Percentiles rank a stretch among this genome's conserved stretches.
Evolutionary conservation across 2,113 vertebrate species (phyloP).

Genomic region (Tetrax tetrax): DNA sequence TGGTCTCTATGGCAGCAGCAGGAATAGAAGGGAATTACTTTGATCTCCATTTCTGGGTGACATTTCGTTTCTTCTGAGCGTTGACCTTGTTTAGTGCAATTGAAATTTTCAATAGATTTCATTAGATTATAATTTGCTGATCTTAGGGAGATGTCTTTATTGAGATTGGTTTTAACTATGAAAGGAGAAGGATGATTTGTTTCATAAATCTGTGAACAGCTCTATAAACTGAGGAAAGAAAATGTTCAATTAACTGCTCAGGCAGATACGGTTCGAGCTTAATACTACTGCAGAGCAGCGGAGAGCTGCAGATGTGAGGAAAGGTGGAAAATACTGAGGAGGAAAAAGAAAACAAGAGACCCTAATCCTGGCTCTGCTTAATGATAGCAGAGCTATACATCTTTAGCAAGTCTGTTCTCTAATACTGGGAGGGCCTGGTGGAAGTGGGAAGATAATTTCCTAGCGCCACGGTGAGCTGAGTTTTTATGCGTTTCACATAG

Average conservation of each 20-base stretch:
- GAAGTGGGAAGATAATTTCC: neutral
- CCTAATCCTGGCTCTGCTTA: neutral
- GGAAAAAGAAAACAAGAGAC: neutral
- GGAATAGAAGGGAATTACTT: slow-evolving; percentile 70
- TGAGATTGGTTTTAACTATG: slow-evolving; percentile 35
- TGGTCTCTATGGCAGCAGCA: slow-evolving; percentile 78
- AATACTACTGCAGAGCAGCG: neutral
- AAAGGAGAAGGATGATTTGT: slow-evolving; percentile 45
- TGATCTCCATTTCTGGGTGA: slow-evolving; percentile 74
- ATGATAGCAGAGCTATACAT: neutral
- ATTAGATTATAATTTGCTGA: slow-evolving; percentile 63
- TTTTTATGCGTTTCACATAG: neutral
- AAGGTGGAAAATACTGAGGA: neutral
- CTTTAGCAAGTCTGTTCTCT: neutral
- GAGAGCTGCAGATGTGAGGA: neutral
- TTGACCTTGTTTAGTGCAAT: slow-evolving; percentile 65
- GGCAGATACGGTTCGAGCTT: neutral
- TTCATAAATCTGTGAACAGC: slow-evolving; percentile 53
- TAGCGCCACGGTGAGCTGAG: neutral
- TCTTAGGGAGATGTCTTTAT: slow-evolving; percentile 55
- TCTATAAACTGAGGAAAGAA: slow-evolving; percentile 47
- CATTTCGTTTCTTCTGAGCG: slow-evolving; percentile 53
- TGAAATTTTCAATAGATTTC: slow-evolving; percentile 69
- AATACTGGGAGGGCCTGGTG: neutral
- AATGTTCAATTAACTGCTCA: slow-evolving; percentile 60